Evolutionary conservation across 2,888 invertebrate species (phyloP), one percentile per base, ranked within the genome.

Genomic region (Phymatocera aterrima): DNA sequence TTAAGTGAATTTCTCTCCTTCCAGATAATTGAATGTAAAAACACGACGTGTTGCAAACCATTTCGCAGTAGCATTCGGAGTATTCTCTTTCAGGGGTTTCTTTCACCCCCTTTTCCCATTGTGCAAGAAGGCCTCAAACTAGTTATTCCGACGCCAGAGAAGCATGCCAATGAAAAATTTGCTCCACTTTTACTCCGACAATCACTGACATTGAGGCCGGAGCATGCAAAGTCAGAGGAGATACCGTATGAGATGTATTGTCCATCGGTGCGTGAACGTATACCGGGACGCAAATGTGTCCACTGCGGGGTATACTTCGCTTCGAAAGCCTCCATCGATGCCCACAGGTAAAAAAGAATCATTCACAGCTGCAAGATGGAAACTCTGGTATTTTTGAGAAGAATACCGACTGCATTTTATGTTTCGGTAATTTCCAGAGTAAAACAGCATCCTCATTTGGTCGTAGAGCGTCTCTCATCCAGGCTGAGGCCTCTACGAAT

Each of bases 71-170:
- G 60, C 31, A 60, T 60, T 60, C 60, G 28, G 60, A 60, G 31
- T 60, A 60, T 60, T 60, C 60, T 60, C 60, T 60, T 60, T 60
- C 60, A 31, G 60, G 60, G 60, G 60, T 60, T 60, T 60, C 31
- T 60, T 31, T 31, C 60, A 60, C 31, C 60, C 60, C 31, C 60
- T 60, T 31, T 60, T 31, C 60, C 60, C 60, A 60, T 60, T 10
- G 3, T 31, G 60, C 60, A 60, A 60, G 60, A 24, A 60, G 60
- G 60, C 60, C 31, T 31, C 12, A 60, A 60, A 60, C 60, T 60
- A 31, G 60, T 60, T 6, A 60, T 60, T 60, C 60, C 60, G 28
- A 60, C 60, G 15, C 60, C 60, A 60, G 60, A 60, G 31, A 60
- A 60, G 31, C 60, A 60, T 60, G 24, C 5, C n/a, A 60, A 60